Conservation (phyloP, 2,113 vertebrate species). For the Colistium nudipinnis region DNA sequence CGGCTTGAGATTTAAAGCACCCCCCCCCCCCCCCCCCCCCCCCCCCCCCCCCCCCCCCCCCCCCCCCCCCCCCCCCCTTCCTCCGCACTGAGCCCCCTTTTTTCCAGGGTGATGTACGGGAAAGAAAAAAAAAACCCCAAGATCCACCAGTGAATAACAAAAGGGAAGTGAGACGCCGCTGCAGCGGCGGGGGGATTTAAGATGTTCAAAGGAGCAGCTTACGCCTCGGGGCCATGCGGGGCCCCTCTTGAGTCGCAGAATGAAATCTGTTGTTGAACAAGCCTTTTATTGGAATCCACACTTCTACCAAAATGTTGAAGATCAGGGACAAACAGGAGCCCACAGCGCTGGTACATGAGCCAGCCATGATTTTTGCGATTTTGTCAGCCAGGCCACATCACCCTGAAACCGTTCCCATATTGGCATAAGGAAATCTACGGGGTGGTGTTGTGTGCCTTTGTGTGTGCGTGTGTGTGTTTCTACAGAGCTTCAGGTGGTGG, state of each 20-base stretch:
- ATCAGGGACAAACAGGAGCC: conserved; percentile 75
- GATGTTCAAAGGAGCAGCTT: conserved; percentile 78
- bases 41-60: too few species aligned
- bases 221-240: conserved; percentile 71
- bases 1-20: conserved; percentile 16
- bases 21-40: background rate
- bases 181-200: conserved; percentile 73
- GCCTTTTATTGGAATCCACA: conserved; percentile 78
- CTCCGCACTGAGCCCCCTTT: conserved; percentile 50
- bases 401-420: conserved; percentile 42
- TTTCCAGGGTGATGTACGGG: conserved; percentile 44
- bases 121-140: conserved; percentile 50
- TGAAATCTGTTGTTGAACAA: conserved; percentile 77
- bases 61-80: too few species aligned
- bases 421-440: conserved; percentile 49
- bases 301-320: conserved; percentile 69
- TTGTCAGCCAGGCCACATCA: conserved; percentile 44
- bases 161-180: conserved; percentile 70
- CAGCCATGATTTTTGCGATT: conserved; percentile 29
- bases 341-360: conserved; percentile 58
- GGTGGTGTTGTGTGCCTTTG: conserved; percentile 17
- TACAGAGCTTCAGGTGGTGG: conserved; percentile 59
- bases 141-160: conserved; percentile 75
- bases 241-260: conserved; percentile 69
- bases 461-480: conserved; percentile 42